Evolutionary conservation across 2,797 vertebrate species (phyloP), one percentile per base, ranked within the genome.

Genomic region (Coregonus sp.): DNA sequence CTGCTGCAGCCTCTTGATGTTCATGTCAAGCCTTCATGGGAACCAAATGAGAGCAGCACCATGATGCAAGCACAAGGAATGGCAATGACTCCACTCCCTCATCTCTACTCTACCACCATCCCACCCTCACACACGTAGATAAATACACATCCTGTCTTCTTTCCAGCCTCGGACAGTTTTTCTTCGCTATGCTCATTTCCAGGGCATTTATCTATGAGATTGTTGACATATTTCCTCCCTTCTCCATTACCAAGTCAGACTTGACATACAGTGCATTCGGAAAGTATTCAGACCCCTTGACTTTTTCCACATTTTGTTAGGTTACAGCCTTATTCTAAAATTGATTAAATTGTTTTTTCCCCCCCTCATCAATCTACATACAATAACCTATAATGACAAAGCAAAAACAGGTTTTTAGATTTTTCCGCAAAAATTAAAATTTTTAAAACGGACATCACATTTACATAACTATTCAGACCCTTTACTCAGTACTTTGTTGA

Each of bases 41-140:
- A 72, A 76, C 63, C 37, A 74, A 67, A 73, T 71, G 35, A 78
- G 37, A 75, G 80, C 61, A 63, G 12, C 54, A 4, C 80, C 40
- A 74, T 78, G 63, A 31, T 37, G 67, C 67, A 79, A 65, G 35
- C 72, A 11, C 33, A 74, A 51, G 61, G 37, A 59, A 59, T 65
- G 67, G 29, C 65, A 68, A 37, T 72, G 59, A 69, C 16, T 51
- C 15, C 37, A 70, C 35, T 52, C 29, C 6, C 65, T 69, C 61
- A 67, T 47, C 72, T 59, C 18, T 4, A 37, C 12, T 6, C 6
- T 25, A 20, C 59, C 59, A 71, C 31, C 61, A 50, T 25, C n/a
- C 16, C 9, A 25, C 12, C 33, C 59, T 2, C 70, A 12, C 16
- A 15, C 40, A 51, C 20, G 33, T 51, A n/a, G 29, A 67, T 33